Base-by-base conservation (phyloP, 1,140 invertebrate species). In the Zaprionus vittiger region DNA sequence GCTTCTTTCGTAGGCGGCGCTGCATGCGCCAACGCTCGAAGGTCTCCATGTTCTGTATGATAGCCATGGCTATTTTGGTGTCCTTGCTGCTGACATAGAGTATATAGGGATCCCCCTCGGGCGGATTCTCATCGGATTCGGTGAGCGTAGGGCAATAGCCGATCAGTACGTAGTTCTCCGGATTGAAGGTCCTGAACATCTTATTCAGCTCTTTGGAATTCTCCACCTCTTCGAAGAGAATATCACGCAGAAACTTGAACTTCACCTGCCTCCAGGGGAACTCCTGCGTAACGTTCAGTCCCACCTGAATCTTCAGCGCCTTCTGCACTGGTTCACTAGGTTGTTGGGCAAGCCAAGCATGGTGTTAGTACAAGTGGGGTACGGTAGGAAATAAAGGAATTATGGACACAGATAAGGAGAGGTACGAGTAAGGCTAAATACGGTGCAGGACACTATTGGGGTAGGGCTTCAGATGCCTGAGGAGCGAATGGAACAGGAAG, bases 251-350 rank as follows among this genome's bases (percentile, higher is more conserved):
- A 34, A 94, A 91, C 56, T 94, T 94, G 91, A 95, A 96, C 5
- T 92, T 93, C 0, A 97, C 92, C 64, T 93, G 93, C 57, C 95
- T 95, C 96, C 96, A 97, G 1, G 96, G 96, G 86, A 94, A 95
- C 91, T 97, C 96, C 12, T 95, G 94, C 0, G 95, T 96, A 0
- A 97, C 94, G 82, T 95, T 93, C 2, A 91, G 73, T 15, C 94
- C 94, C 59, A 95, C 92, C 14, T 93, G 83, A 28, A 94, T 91
- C 72, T 94, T 93, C 7, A 95, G 92, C 26, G 91, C 79, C 57
- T 93, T 91, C 78, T 95, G 94, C 5, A 67, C 76, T 0, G 59
- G 24, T 0, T 79, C 83, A 1, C 86, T 91, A 14, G 34, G 1
- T 34, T 4, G 31, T 11, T 9, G 9, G 31, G 4, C 9, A 11